Conservation (phyloP, 2,113 vertebrate genomes). For the Scartelaos histophorus region DNA sequence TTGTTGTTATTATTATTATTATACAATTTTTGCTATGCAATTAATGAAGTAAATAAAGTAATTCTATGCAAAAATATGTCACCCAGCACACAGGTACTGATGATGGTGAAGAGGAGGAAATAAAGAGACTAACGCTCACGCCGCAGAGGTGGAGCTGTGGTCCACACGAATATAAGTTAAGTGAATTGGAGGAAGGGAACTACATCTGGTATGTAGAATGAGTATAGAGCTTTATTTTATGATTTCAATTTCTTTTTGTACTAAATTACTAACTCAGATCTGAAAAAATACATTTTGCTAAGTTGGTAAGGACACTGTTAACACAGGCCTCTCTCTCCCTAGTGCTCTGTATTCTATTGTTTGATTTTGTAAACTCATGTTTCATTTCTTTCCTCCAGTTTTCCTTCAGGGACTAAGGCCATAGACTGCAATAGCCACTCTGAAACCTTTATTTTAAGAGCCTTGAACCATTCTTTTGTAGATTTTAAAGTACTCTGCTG, state of each 20-base stretch:
- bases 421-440: not conserved
- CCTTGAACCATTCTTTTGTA: constrained; percentile 14
- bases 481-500: constrained; percentile 4
- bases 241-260: not conserved
- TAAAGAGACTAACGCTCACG: not conserved
- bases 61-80: not conserved
- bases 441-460: constrained; percentile 5
- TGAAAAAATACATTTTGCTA: too few species aligned
- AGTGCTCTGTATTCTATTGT: not conserved
- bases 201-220: too few species aligned
- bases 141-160: not conserved
- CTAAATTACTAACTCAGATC: too few species aligned
- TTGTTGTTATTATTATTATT: too few species aligned
- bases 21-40: too few species aligned
- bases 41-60: not conserved
- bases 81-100: not conserved
- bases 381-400: not conserved
- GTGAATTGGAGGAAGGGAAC: too few species aligned
- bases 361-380: not conserved
- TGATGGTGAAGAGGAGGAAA: not conserved
- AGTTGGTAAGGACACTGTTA: too few species aligned
- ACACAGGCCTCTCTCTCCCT: not conserved
- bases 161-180: too few species aligned
- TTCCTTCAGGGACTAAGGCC: not conserved
- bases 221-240: too few species aligned